A percentile compares a stretch with the other conserved stretches of the same genome.
Evolutionary conservation across 2,113 vertebrate genomes (phyloP).

Genomic region (Pangasianodon gigas): DNA sequence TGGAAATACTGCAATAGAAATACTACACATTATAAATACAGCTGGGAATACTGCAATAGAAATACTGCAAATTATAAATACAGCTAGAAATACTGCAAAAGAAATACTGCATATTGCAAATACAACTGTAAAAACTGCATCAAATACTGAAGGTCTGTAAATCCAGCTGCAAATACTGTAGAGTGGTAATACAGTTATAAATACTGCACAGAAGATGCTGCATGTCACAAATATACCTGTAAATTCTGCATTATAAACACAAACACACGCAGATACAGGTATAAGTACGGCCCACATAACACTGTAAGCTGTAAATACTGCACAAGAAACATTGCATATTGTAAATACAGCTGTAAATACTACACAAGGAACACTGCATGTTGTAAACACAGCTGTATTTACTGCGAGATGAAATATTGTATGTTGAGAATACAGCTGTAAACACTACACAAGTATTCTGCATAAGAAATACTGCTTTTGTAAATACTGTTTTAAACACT

Average conservation of each 20-base stretch:
- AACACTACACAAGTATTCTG: background rate
- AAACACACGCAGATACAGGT: background rate
- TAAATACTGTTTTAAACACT: background rate
- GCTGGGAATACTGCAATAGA: background rate
- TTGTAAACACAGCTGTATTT: background rate
- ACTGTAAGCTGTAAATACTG: background rate
- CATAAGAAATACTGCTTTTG: background rate
- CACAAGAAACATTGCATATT: background rate
- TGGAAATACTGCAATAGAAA: background rate
- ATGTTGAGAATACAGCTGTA: background rate
- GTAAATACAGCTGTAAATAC: background rate
- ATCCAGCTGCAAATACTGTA: background rate
- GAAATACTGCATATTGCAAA: background rate
- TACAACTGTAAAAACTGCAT: background rate
- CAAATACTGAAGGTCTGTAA: background rate
- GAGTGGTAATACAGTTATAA: background rate
- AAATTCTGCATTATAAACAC: background rate
- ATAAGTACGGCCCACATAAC: background rate
- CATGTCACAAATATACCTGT: background rate
- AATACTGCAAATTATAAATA: background rate
- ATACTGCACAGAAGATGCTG: background rate
- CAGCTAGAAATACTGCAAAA: background rate
- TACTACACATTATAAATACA: background rate
- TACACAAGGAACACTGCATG: background rate
- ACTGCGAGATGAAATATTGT: background rate